Evolutionary conservation across 1,140 invertebrate genomes (phyloP).

Genomic region (Lasioglossum baleicum): DNA sequence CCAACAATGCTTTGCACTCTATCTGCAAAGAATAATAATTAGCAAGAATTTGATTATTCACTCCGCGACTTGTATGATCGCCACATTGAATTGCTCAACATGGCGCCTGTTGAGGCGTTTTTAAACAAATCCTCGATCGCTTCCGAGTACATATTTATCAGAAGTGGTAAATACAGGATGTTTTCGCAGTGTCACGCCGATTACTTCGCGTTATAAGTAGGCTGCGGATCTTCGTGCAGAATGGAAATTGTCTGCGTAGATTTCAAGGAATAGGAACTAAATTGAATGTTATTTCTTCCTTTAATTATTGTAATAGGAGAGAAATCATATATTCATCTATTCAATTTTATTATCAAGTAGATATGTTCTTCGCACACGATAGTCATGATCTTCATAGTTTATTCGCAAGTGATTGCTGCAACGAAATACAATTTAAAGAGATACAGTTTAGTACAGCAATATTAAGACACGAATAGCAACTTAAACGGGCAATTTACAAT

Average conservation of each 20-base stretch:
- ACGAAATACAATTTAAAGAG: too few species aligned
- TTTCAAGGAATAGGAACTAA: too few species aligned
- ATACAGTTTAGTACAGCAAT: too few species aligned
- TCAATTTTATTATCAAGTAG: too few species aligned
- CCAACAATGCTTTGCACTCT: background rate
- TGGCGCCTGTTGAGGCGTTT: slow-evolving; percentile 2
- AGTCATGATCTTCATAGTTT: background rate
- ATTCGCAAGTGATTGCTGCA: background rate
- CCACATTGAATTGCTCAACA: background rate
- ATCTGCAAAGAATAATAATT: background rate
- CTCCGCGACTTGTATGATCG: background rate
- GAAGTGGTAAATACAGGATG: background rate
- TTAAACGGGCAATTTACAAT: background rate
- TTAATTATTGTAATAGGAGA: too few species aligned
- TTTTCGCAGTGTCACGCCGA: background rate
- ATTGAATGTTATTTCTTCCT: too few species aligned
- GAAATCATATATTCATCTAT: too few species aligned
- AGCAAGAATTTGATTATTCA: background rate
- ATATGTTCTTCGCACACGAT: too few species aligned
- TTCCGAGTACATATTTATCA: background rate
- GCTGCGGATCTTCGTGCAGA: too few species aligned
- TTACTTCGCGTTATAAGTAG: background rate
- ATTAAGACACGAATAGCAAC: too few species aligned
- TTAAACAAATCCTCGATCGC: background rate
- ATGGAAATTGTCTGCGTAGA: too few species aligned